phyloP scores from a whole-genome alignment of 1,140 invertebrate species.

The Drosophila asahinai region DNA sequence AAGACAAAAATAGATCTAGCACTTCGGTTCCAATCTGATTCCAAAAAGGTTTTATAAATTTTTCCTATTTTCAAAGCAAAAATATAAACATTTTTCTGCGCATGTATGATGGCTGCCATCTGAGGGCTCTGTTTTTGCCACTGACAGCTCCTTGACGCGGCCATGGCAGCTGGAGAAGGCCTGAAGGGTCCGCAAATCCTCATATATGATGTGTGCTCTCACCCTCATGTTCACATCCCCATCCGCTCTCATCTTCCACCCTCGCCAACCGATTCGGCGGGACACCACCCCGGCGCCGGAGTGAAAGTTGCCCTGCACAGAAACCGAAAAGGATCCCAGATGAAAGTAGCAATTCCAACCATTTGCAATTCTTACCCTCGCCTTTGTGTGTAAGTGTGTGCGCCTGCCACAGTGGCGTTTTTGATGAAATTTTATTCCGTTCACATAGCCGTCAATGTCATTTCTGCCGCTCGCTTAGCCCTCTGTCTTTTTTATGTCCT shows the following conservation, averaged over 20 bases:
- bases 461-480: conserved; percentile 72
- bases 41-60: too few species aligned
- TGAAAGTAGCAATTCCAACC: conserved; percentile 79
- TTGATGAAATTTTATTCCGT: conserved; percentile 82
- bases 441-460: conserved; percentile 80
- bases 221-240: conserved; percentile 11
- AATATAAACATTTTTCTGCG: background rate
- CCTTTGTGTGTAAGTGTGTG: conserved; percentile 39
- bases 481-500: conserved; percentile 55
- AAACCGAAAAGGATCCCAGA: conserved; percentile 60
- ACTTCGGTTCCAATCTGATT: too few species aligned
- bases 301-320: conserved; percentile 69
- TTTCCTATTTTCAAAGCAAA: too few species aligned
- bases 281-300: conserved; percentile 36
- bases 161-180: conserved; percentile 37
- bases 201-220: conserved; percentile 59
- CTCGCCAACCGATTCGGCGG: background rate
- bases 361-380: conserved; percentile 74
- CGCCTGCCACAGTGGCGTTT: conserved; percentile 65
- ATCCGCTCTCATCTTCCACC: conserved; percentile 20
- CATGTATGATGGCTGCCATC: conserved; percentile 60
- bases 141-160: conserved; percentile 69
- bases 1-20: too few species aligned
- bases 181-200: conserved; percentile 69
- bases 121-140: conserved; percentile 64